Conservation (phyloP, 1,140 invertebrate genomes). For the Habropoda laboriosa region DNA sequence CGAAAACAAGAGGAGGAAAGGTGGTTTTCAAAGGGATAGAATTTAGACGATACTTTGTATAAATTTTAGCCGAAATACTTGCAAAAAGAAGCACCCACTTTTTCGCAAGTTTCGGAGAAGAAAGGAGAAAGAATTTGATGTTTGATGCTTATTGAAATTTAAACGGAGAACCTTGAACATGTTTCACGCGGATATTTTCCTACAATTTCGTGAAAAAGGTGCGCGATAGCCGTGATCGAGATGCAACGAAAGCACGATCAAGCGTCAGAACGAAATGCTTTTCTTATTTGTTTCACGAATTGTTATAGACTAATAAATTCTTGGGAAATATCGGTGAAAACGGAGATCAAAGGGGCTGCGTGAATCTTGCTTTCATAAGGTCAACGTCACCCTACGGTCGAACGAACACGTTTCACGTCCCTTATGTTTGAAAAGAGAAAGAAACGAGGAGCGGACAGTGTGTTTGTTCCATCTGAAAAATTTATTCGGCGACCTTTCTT, state of each 20-base stretch:
- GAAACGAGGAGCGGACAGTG: slow-evolving; percentile 11
- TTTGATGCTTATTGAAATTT: slow-evolving; percentile 1
- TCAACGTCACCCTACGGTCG: slow-evolving; percentile 57
- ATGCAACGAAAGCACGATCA: not conserved
- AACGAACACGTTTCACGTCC: slow-evolving; percentile 46
- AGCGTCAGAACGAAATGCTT: not conserved
- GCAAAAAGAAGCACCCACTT: not conserved
- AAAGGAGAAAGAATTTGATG: not conserved
- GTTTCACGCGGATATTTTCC: not conserved
- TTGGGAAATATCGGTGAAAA: slow-evolving; percentile 44
- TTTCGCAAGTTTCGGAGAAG: not conserved
- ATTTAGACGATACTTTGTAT: not conserved
- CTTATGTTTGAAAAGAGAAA: slow-evolving; percentile 12
- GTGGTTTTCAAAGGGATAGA: too few relatives aligned
- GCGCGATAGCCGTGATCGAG: not conserved
- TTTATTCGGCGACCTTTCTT: slow-evolving; percentile 16
- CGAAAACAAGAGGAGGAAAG: not conserved
- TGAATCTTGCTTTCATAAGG: slow-evolving; percentile 58
- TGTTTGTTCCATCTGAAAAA: slow-evolving; percentile 33
- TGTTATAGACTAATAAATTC: slow-evolving; percentile 44
- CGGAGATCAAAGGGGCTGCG: slow-evolving; percentile 55
- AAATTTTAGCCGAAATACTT: not conserved
- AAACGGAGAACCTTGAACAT: not conserved
- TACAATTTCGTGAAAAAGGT: not conserved
- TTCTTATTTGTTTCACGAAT: slow-evolving; percentile 44